phyloP scores from a whole-genome alignment of 64 coral and sea anemone species.

The Dendronephthya gigantea region DNA sequence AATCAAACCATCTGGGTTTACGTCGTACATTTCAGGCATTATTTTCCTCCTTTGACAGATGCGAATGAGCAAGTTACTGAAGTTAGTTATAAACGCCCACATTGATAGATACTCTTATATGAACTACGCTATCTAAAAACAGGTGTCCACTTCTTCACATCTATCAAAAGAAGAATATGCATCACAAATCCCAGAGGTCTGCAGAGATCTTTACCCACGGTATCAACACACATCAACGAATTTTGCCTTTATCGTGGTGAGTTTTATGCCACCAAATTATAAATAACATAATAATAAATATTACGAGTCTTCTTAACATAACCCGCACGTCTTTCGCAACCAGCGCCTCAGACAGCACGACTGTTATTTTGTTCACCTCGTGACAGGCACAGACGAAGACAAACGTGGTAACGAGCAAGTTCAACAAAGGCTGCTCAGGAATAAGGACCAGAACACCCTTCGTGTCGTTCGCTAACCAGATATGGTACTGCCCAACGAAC shows the following conservation, averaged over 20 bases:
- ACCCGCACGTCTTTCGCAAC: constrained; percentile 69
- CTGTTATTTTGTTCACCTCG: constrained; percentile 74
- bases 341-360: constrained; percentile 53
- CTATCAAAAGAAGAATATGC: background rate
- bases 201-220: too few relatives aligned
- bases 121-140: too few relatives aligned
- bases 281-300: constrained; percentile 84
- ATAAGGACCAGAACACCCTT: constrained; percentile 76
- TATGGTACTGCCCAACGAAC: constrained; percentile 94
- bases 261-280: constrained; percentile 99
- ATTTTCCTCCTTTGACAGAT: too few relatives aligned
- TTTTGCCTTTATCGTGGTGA: constrained; percentile 29
- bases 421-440: constrained; percentile 60
- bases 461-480: constrained; percentile 87
- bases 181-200: too few relatives aligned
- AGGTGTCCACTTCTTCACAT: background rate
- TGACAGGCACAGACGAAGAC: constrained; percentile 86
- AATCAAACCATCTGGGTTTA: too few relatives aligned
- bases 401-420: constrained; percentile 67
- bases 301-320: constrained; percentile 64
- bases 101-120: too few relatives aligned
- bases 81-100: too few relatives aligned
- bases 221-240: background rate
- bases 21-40: too few relatives aligned
- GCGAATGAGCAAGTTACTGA: too few relatives aligned